A percentile compares a stretch with the other conserved stretches of the same genome.
These are phyloP conservation scores for Artibeus lituratus DNA, from an alignment of 2,797 vertebrate species.

Conservation along the genomic window DNA sequence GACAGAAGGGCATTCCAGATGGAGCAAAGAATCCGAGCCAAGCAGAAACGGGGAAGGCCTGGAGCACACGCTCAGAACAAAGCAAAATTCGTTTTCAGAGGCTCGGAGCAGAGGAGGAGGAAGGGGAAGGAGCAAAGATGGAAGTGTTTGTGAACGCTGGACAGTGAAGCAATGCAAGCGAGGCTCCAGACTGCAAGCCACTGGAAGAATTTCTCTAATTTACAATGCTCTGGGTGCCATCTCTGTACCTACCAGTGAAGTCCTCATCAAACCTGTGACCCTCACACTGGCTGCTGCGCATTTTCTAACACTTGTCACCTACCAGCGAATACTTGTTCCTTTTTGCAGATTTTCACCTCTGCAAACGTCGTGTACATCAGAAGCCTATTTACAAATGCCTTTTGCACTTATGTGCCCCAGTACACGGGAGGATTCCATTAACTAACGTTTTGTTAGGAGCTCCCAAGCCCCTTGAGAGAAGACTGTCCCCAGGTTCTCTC, in stretches of 20 bases:
- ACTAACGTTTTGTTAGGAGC: not conserved
- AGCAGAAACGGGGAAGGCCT: conserved; percentile 47
- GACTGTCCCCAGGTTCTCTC: not conserved
- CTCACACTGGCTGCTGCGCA: not conserved
- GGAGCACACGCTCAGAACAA: conserved; percentile 48
- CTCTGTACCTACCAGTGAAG: not conserved
- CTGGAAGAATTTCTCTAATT: not conserved
- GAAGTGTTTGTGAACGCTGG: not conserved
- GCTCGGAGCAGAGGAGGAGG: not conserved
- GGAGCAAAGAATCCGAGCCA: conserved; percentile 47
- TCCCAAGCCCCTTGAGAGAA: not conserved
- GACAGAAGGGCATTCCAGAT: conserved; percentile 69
- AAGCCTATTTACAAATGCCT: not conserved
- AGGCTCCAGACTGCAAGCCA: too few relatives aligned
- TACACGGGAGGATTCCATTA: not conserved
- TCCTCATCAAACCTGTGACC: not conserved
- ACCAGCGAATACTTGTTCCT: not conserved
- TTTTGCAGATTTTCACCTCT: not conserved
- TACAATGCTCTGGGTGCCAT: not conserved
- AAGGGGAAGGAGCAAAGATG: not conserved
- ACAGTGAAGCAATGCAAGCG: not conserved
- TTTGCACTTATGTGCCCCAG: not conserved
- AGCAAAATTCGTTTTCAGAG: not conserved
- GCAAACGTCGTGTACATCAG: not conserved
- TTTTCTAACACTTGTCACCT: not conserved